A percentile compares a stretch with the other conserved stretches of the same genome.
Evolutionary conservation across 37 sponge, comb jelly and placozoan genomes (phyloP).

Genomic region (Amphimedon queenslandica): DNA sequence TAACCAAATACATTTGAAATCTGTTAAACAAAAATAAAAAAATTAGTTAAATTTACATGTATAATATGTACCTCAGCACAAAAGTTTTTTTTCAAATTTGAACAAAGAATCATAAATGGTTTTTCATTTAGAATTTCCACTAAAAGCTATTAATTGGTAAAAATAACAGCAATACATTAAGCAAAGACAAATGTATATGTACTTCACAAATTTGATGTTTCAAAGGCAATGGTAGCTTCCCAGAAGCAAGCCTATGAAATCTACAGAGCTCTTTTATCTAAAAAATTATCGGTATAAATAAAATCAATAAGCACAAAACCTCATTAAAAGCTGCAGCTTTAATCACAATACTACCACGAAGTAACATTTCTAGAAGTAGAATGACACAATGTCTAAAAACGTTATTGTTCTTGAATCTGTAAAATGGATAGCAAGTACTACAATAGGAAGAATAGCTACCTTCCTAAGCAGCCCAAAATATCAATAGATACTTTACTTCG

Average conservation of each 20-base stretch:
- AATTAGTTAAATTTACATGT: no score
- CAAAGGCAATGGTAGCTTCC: no score
- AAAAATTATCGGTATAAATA: no score
- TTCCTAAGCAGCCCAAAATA: no score
- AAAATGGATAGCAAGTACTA: not conserved
- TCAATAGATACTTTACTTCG: no score
- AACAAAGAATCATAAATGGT: not conserved
- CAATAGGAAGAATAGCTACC: not conserved
- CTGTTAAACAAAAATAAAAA: no score
- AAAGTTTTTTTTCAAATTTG: not conserved
- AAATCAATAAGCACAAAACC: not conserved
- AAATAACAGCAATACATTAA: not conserved
- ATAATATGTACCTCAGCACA: conserved; percentile 1
- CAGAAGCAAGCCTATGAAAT: no score
- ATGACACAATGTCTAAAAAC: not conserved
- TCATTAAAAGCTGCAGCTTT: not conserved
- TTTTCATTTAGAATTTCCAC: not conserved
- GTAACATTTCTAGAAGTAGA: not conserved
- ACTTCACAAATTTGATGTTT: no score
- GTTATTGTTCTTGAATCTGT: no score
- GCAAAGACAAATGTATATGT: not conserved
- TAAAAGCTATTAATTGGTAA: not conserved
- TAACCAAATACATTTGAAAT: not conserved
- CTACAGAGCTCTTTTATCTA: no score
- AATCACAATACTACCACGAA: not conserved